Percentiles rank a stretch among this genome's conserved stretches.
phyloP scores from a whole-genome alignment of 2,797 vertebrate species.

The Amphiprion clarkii region DNA sequence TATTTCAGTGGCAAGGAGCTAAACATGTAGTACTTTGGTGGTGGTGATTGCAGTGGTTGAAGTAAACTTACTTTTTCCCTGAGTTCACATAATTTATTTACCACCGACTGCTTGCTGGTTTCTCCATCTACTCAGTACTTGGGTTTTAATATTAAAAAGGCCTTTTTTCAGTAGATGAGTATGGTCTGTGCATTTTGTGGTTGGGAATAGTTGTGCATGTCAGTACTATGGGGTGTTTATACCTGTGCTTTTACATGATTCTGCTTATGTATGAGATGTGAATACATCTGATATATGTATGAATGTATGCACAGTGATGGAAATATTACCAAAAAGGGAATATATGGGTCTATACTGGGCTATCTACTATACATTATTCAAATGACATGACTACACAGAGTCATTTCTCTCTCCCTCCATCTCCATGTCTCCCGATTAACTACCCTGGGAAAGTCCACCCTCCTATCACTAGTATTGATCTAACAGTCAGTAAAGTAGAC shows the following conservation, averaged over 20 bases:
- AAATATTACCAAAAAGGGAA: neutral
- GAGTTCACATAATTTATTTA: constrained; percentile 31
- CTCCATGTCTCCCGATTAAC: constrained; percentile 62
- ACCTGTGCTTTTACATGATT: too few relatives aligned
- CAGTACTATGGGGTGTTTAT: neutral
- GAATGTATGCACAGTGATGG: too few relatives aligned
- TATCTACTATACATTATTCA: constrained; percentile 25
- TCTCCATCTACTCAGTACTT: neutral
- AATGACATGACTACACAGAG: constrained; percentile 31
- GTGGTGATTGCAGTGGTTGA: neutral
- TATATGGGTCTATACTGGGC: neutral
- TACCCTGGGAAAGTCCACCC: constrained; percentile 43
- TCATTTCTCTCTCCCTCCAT: neutral
- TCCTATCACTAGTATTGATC: constrained; percentile 65
- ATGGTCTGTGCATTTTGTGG: neutral
- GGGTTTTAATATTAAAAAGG: neutral
- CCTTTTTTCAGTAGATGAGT: neutral
- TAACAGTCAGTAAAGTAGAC: constrained; percentile 54
- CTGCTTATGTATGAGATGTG: too few relatives aligned
- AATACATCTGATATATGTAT: neutral
- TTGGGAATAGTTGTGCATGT: neutral
- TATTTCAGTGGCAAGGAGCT: neutral
- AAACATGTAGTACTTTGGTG: neutral
- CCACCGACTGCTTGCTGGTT: constrained; percentile 5
- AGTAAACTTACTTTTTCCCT: constrained; percentile 3